A percentile compares a stretch with the other conserved stretches of the same genome.
Evolutionary conservation across 2,888 invertebrate genomes (phyloP).

Genomic region (Phasia obesa): DNA sequence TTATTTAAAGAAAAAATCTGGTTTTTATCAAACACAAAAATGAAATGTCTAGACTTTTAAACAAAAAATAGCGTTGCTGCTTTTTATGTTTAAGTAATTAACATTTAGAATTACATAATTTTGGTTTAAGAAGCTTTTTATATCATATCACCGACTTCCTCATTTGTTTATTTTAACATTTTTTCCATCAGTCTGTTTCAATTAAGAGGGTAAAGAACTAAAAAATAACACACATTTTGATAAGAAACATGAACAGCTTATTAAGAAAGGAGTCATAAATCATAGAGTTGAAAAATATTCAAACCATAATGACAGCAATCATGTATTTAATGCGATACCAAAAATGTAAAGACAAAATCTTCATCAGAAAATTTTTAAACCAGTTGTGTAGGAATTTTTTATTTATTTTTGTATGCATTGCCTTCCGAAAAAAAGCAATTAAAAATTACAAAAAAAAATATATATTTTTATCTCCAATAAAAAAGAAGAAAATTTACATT

Average conservation of each 20-base stretch:
- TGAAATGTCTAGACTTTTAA: too few species aligned
- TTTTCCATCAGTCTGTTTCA: neutral
- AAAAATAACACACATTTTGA: constrained; percentile 26
- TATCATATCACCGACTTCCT: constrained; percentile 61
- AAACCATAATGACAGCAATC: constrained; percentile 60
- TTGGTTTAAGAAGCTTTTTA: constrained; percentile 23
- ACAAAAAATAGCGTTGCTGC: too few species aligned
- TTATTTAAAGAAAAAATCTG: too few species aligned
- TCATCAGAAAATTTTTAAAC: constrained; percentile 19
- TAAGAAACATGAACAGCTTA: constrained; percentile 67
- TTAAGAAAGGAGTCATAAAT: constrained; percentile 55
- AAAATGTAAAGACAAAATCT: constrained; percentile 10
- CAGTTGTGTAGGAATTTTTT: constrained; percentile 61
- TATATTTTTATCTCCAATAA: constrained; percentile 31
- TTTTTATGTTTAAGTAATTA: neutral
- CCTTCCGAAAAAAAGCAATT: constrained; percentile 42
- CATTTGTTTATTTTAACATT: constrained; percentile 11
- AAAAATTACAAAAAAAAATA: constrained; percentile 35
- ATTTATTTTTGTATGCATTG: neutral
- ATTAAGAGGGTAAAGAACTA: neutral
- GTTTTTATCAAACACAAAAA: too few species aligned
- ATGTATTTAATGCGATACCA: constrained; percentile 25
- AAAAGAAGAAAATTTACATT: constrained; percentile 24
- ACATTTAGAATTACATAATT: neutral
- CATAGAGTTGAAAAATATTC: constrained; percentile 46